These are phyloP conservation scores for Corythucha ciliata DNA, from an alignment of 2,888 invertebrate genomes.

Conservation along the genomic window DNA sequence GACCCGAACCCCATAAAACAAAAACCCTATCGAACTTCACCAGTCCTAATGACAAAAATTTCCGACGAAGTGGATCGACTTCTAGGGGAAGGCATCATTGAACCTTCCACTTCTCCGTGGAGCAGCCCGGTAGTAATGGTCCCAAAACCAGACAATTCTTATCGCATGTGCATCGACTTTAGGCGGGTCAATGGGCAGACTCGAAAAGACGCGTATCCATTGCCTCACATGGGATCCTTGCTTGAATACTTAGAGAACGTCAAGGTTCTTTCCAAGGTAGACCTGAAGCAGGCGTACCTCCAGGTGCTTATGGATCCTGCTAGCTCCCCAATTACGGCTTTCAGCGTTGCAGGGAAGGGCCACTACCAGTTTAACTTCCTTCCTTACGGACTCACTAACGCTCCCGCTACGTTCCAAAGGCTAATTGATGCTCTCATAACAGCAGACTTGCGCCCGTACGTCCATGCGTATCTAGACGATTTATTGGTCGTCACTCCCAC, in stretches of 20 bases:
- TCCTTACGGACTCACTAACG: constrained; percentile 31
- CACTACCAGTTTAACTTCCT: constrained; percentile 29
- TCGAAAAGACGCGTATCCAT: too few relatives aligned
- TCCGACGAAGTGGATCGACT: neutral
- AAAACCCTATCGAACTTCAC: neutral
- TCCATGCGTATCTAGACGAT: constrained; percentile 19
- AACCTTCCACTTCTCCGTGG: neutral
- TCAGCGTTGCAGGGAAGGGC: too few relatives aligned
- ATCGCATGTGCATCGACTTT: too few relatives aligned
- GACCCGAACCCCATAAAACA: neutral
- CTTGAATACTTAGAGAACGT: too few relatives aligned
- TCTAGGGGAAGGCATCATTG: neutral
- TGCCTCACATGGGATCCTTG: too few relatives aligned
- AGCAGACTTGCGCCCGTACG: constrained; percentile 25
- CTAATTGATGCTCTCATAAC: constrained; percentile 28
- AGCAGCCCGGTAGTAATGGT: neutral
- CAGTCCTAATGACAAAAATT: neutral
- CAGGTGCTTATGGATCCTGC: too few relatives aligned
- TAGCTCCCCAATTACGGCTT: neutral
- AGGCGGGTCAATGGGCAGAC: too few relatives aligned
- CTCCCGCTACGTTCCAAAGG: constrained; percentile 27
- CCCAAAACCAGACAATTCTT: too few relatives aligned
- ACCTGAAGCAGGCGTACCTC: too few relatives aligned
- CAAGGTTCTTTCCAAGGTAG: too few relatives aligned
- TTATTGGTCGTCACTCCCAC: constrained; percentile 10